A percentile compares a stretch with the other conserved stretches of the same genome.
Evolutionary conservation across 2,113 vertebrate genomes (phyloP).

Genomic region (Neodontobutis hainanensis): DNA sequence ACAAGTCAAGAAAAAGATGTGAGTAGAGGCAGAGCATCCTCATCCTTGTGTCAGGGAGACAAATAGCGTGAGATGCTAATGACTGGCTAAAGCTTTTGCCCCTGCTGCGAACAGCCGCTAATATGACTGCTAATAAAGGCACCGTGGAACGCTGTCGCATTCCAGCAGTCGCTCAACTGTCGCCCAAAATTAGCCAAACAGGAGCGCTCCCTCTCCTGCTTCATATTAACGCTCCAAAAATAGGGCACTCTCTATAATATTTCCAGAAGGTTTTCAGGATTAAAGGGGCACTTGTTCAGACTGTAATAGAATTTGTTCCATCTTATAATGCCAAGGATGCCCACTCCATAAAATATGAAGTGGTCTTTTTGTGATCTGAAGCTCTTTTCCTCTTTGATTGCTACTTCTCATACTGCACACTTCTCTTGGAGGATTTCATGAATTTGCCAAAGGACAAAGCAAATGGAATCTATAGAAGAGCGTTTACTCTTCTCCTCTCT

Average conservation of each 20-base stretch:
- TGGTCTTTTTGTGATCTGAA: slow-evolving; percentile 62
- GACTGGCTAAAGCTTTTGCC: slow-evolving; percentile 74
- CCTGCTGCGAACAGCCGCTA: slow-evolving; percentile 73
- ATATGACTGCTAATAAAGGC: slow-evolving; percentile 78
- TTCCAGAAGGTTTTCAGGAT: slow-evolving; percentile 36
- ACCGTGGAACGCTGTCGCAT: slow-evolving; percentile 61
- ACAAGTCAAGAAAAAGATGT: slow-evolving; percentile 5
- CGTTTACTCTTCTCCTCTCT: slow-evolving; percentile 27
- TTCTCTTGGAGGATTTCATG: slow-evolving; percentile 35
- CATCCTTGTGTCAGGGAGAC: slow-evolving; percentile 65
- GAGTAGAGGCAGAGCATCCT: slow-evolving; percentile 38
- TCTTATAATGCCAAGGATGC: slow-evolving; percentile 64
- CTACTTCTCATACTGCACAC: slow-evolving; percentile 35
- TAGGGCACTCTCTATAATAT: slow-evolving; percentile 22
- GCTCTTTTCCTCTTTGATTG: slow-evolving; percentile 66
- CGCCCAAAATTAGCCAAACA: slow-evolving; percentile 67
- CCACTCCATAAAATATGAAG: slow-evolving; percentile 67
- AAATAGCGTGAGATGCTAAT: slow-evolving; percentile 73
- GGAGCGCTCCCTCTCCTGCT: slow-evolving; percentile 46
- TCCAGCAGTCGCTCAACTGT: slow-evolving; percentile 75
- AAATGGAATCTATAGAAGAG: slow-evolving; percentile 9
- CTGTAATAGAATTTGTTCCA: slow-evolving; percentile 71
- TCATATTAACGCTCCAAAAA: slow-evolving; percentile 49
- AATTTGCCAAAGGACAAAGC: slow-evolving; percentile 36
- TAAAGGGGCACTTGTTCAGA: slow-evolving; percentile 64